These are phyloP conservation scores for Amphimedon queenslandica DNA, from an alignment of 37 sponge, comb jelly and placozoan species.

Conservation along the genomic window DNA sequence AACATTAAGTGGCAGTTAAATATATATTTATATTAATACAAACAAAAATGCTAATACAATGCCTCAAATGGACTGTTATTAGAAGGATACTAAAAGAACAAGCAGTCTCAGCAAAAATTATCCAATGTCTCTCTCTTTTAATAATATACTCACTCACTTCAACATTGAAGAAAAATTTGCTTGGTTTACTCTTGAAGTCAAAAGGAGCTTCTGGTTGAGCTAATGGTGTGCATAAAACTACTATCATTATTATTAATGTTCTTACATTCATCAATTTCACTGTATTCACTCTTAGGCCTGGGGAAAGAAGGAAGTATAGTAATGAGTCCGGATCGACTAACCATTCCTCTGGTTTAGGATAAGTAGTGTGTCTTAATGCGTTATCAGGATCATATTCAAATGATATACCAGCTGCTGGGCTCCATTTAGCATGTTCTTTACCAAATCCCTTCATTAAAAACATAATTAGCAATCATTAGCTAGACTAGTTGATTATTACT, in stretches of 20 bases:
- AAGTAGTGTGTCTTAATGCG: constrained; percentile 95
- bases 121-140: too few species aligned
- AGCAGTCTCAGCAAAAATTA: not conserved
- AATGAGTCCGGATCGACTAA: constrained; percentile 11
- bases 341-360: constrained; percentile 97
- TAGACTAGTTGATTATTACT: not conserved
- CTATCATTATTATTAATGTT: too few species aligned
- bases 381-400: constrained; percentile 99
- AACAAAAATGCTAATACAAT: not conserved
- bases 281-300: constrained; percentile 96
- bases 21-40: not conserved
- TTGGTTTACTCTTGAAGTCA: constrained; percentile 79
- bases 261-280: too few species aligned
- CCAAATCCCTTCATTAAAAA: constrained; percentile 79
- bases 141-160: too few species aligned
- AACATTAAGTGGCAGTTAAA: not conserved
- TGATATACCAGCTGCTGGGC: constrained; percentile 88
- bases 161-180: constrained; percentile 93
- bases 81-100: not conserved
- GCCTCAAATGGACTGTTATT: not conserved
- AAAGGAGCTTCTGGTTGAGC: constrained; percentile 93
- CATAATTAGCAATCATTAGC: too few species aligned
- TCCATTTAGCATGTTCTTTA: constrained; percentile 99
- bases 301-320: not conserved
- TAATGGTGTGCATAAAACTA: too few species aligned